Evolutionary conservation across 2,113 vertebrate genomes (phyloP), one percentile per base, ranked within the genome.

Genomic region (Haemorhous mexicanus): DNA sequence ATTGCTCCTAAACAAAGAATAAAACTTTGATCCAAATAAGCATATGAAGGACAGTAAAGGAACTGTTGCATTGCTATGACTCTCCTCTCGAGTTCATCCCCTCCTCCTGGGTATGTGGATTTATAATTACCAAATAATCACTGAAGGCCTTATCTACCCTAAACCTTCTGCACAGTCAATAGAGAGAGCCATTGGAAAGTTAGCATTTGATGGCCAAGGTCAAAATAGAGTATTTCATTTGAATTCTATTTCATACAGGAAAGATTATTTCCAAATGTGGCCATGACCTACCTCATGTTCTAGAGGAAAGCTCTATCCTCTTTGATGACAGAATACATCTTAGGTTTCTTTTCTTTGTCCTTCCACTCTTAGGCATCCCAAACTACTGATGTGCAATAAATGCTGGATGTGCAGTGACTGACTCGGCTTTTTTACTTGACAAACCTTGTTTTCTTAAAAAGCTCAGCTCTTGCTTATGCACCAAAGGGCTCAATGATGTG

Each of bases 371-470:
- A 35, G 28, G 22, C 26, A 76, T 28, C 24, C 18, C 58, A 91
- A 41, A 52, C 19, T 55, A 43, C 12, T 0, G 0, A 23, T 8
- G 37, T 64, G 41, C 21, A 43, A 23, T 7, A 46, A 49, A 77
- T 49, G 23, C 2, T 43, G 56, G 16, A 61, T 33, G 24, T 41
- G 33, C 33, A 52, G 62, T 27, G 59, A 39, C 35, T 35, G 62
- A 44, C 35, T 73, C 0, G 0, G 35, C 64, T 50, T 33, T 59
- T 79, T 28, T 84, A 18, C 46, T 85, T 0, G 0, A 59, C 24
- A 79, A 80, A 50, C 16, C 27, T 76, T 52, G 17, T 16, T 92
- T 47, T 23, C 56, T 28, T 18, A 87, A 39, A 43, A 68, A 61
- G 37, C 23, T 46, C 8, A 3, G 58, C 18, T 61, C 53, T 52